Conservation (phyloP, 2,113 vertebrate species). For the Parotia lawesii region DNA sequence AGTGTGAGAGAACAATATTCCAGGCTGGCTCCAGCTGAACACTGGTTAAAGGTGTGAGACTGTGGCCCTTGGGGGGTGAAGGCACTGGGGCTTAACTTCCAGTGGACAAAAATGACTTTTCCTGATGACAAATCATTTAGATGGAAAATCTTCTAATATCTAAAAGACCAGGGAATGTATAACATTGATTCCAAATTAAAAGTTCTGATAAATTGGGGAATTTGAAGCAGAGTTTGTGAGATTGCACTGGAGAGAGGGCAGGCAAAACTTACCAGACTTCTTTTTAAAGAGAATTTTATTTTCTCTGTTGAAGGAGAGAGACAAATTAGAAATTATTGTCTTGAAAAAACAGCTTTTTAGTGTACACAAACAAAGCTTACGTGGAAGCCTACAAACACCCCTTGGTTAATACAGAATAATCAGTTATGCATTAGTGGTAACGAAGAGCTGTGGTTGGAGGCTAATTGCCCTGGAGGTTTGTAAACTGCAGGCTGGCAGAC, state of each 20-base stretch:
- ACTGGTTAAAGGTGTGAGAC: neutral
- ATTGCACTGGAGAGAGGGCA: neutral
- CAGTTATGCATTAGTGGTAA: neutral
- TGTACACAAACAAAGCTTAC: neutral
- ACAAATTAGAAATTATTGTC: neutral
- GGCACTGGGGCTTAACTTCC: rapidly evolving
- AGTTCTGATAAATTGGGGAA: neutral
- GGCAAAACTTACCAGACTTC: neutral
- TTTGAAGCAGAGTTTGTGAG: neutral
- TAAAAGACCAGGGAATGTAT: neutral
- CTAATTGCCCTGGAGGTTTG: neutral
- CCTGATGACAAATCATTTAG: neutral
- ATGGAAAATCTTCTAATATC: neutral
- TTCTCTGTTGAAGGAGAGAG: neutral
- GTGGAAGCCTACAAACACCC: neutral
- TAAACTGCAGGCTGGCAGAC: neutral
- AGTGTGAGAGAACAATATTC: neutral
- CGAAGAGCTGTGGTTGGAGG: rapidly evolving
- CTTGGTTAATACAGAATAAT: neutral
- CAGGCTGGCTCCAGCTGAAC: neutral
- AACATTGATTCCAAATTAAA: neutral
- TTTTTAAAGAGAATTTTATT: neutral
- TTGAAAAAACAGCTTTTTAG: neutral
- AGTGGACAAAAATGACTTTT: neutral
- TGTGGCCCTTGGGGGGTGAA: neutral